Evolutionary conservation across 2,797 vertebrate species (phyloP).

Genomic region (Pangasius mekongensis): DNA sequence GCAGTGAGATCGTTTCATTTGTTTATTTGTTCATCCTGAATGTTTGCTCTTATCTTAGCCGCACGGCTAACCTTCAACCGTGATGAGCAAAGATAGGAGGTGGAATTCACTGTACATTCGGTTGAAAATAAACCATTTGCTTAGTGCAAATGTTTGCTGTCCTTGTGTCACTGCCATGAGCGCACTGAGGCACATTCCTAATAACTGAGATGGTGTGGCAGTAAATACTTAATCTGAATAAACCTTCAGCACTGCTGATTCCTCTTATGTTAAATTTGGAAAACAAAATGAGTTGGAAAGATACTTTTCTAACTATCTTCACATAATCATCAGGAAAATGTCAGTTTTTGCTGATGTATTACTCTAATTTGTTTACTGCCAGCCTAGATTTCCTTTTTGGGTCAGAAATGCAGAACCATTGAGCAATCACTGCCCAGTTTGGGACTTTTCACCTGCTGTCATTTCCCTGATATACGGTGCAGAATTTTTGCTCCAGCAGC

Average conservation of each 20-base stretch:
- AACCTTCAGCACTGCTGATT: background rate
- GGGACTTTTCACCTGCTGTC: background rate
- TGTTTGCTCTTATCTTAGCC: background rate
- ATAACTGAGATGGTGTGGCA: no score
- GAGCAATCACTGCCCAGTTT: background rate
- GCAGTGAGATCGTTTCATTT: background rate
- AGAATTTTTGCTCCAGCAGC: background rate
- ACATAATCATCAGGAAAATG: background rate
- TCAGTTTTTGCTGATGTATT: background rate
- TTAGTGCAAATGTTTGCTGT: slow-evolving; percentile 12
- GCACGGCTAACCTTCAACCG: background rate
- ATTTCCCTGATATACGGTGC: background rate
- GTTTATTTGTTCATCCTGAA: background rate
- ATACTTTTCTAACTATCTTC: background rate
- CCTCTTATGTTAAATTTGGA: background rate
- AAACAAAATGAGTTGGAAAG: background rate
- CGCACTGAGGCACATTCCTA: background rate
- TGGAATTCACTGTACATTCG: background rate
- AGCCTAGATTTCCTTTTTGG: background rate
- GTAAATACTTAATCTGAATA: background rate
- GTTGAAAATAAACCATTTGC: background rate
- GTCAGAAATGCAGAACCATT: background rate
- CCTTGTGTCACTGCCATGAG: background rate
- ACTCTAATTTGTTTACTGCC: background rate
- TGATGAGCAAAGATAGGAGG: background rate